Evolutionary conservation across 23 tunicate species (phyloP).

Genomic region (Halocynthia roretzi): DNA sequence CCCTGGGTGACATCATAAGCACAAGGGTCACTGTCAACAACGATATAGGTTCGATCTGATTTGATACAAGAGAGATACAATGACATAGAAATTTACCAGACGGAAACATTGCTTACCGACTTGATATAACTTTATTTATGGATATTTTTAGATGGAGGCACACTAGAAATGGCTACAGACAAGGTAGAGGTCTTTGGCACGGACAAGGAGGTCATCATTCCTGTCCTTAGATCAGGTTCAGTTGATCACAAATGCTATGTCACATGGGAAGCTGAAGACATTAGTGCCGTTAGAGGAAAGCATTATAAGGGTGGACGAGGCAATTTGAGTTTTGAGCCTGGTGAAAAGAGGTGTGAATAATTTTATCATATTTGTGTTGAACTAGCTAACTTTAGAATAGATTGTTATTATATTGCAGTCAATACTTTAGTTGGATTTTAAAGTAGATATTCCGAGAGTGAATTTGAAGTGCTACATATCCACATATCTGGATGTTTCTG

Average conservation of each 20-base stretch:
- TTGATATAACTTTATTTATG: background rate
- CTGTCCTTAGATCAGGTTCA: conserved; percentile 58
- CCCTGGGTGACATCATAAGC: conserved; percentile 64
- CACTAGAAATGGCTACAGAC: conserved; percentile 38
- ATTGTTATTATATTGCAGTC: too few relatives aligned
- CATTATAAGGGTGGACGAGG: conserved; percentile 81
- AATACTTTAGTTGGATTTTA: too few relatives aligned
- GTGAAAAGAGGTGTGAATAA: conserved; percentile 44
- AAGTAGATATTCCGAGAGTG: too few relatives aligned
- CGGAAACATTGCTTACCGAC: background rate
- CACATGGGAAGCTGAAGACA: conserved; percentile 86
- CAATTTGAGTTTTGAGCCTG: conserved; percentile 47
- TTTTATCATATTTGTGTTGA: background rate
- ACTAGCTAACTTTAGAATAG: background rate
- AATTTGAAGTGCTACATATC: too few relatives aligned
- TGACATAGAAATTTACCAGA: background rate
- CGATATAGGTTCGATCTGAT: conserved; percentile 49
- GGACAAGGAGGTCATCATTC: conserved; percentile 54
- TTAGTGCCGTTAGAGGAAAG: conserved; percentile 75
- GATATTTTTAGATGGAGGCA: conserved; percentile 64
- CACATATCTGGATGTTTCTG: too few relatives aligned
- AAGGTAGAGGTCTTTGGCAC: conserved; percentile 51
- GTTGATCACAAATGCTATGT: conserved; percentile 46
- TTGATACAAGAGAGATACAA: background rate
- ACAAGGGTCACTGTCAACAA: conserved; percentile 68